These are phyloP conservation scores for Huso huso DNA, from an alignment of 2,797 vertebrate species.

Conservation along the genomic window DNA sequence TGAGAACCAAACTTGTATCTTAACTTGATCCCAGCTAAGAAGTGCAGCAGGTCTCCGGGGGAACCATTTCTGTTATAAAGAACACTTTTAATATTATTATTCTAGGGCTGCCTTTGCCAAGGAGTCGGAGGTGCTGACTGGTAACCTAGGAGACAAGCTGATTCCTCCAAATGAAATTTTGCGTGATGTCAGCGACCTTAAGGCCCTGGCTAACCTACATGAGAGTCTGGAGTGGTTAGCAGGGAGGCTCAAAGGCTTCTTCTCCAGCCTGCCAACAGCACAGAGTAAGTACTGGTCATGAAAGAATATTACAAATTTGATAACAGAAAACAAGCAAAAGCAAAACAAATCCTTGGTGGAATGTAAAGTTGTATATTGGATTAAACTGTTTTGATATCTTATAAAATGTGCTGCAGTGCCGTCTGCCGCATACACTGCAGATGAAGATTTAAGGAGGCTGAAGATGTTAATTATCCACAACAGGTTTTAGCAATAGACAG, in stretches of 20 bases:
- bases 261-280: slow-evolving; percentile 63
- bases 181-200: slow-evolving; percentile 88
- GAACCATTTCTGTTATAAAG: too few species aligned
- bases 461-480: neutral
- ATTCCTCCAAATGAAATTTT: slow-evolving; percentile 93
- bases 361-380: neutral
- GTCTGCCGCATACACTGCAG: neutral
- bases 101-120: slow-evolving; percentile 88
- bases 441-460: neutral
- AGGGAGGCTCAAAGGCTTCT: slow-evolving; percentile 70
- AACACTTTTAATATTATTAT: slow-evolving; percentile 15
- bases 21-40: too few species aligned
- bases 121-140: slow-evolving; percentile 91
- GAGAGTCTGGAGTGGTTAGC: slow-evolving; percentile 97
- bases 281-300: slow-evolving; percentile 63
- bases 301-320: neutral
- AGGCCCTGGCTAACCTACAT: slow-evolving; percentile 91
- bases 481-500: neutral
- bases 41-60: too few species aligned
- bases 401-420: neutral
- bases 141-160: slow-evolving; percentile 92
- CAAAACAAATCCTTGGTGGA: neutral
- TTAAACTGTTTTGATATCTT: neutral
- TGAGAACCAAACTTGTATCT: too few species aligned
- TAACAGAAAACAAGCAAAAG: slow-evolving; percentile 26